Evolutionary conservation across 2,888 invertebrate genomes (phyloP).

Genomic region (Apomyelois bistriatella): DNA sequence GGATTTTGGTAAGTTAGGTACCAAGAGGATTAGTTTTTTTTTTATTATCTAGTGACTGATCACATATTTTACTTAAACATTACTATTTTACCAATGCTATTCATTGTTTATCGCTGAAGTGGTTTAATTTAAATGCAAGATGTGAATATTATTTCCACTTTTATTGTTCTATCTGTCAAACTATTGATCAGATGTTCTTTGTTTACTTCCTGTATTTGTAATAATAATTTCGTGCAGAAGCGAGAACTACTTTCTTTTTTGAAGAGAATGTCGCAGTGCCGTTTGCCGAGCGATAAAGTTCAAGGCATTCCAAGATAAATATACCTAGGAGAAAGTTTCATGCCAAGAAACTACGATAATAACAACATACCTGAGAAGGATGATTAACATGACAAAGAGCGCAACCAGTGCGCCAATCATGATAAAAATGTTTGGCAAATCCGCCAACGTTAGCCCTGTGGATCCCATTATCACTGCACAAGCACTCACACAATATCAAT

Average conservation of each 20-base stretch:
- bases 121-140: too few relatives aligned
- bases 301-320: constrained; percentile 1
- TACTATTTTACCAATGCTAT: too few relatives aligned
- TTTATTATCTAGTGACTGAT: too few relatives aligned
- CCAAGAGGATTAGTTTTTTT: too few relatives aligned
- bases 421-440: constrained; percentile 87
- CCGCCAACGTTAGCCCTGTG: constrained; percentile 83
- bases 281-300: neutral
- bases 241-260: constrained; percentile 1
- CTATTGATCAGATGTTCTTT: constrained; percentile 8
- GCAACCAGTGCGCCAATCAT: constrained; percentile 86
- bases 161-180: neutral
- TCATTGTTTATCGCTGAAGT: too few relatives aligned
- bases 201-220: neutral
- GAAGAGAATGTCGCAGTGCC: neutral
- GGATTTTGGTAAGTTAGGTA: too few relatives aligned
- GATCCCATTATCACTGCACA: constrained; percentile 55
- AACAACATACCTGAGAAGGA: constrained; percentile 84
- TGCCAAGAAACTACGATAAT: neutral
- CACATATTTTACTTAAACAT: too few relatives aligned
- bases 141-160: too few relatives aligned
- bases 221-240: neutral
- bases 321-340: constrained; percentile 4
- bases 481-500: constrained; percentile 37
- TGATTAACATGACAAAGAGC: constrained; percentile 86